A percentile compares a stretch with the other conserved stretches of the same genome.
phyloP scores from a whole-genome alignment of 2,113 vertebrate genomes.

The Climacteris rufus region DNA sequence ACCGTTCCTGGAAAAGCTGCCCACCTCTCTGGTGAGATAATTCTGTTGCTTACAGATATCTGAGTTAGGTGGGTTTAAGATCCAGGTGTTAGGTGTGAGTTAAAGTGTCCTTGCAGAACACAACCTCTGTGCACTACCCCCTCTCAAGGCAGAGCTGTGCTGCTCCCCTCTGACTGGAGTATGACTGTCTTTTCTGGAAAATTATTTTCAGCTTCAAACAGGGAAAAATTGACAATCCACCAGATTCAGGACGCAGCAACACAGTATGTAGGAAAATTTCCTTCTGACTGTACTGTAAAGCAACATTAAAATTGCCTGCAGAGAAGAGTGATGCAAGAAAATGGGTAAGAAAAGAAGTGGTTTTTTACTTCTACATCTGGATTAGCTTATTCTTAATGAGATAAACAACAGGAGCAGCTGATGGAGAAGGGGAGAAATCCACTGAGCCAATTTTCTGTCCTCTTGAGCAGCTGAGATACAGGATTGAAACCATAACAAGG shows the following conservation, averaged over 20 bases:
- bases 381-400: not conserved
- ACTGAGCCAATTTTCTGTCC: not conserved
- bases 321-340: not conserved
- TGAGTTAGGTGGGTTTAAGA: not conserved
- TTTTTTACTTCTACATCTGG: not conserved
- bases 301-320: not conserved
- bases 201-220: not conserved
- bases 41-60: not conserved
- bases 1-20: not conserved
- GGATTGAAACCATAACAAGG: not conserved
- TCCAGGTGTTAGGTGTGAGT: not conserved
- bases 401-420: not conserved
- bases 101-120: not conserved
- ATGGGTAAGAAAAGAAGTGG: not conserved
- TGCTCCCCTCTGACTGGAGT: not conserved
- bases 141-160: not conserved
- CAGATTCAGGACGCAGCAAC: not conserved
- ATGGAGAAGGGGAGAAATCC: not conserved
- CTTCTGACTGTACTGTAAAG: not conserved
- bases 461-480: not conserved
- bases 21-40: not conserved
- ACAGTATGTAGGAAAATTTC: not conserved
- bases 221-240: not conserved
- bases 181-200: not conserved
- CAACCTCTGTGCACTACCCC: not conserved